Evolutionary conservation across 2,888 invertebrate genomes (phyloP).

Genomic region (Thalpophila matura): DNA sequence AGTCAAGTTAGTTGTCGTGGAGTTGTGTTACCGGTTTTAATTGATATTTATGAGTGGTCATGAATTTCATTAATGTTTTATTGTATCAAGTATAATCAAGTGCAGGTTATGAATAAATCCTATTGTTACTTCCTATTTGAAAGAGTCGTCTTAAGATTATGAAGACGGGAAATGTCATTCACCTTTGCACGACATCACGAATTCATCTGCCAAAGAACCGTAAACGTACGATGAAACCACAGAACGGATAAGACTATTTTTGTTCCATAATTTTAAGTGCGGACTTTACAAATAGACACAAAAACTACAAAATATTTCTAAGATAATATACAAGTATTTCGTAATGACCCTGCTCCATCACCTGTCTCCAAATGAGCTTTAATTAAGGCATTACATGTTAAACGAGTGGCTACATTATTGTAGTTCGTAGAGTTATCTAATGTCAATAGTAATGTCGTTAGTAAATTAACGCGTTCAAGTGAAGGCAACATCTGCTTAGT

Average conservation of each 20-base stretch:
- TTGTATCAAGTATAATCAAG: background rate
- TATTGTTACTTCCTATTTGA: background rate
- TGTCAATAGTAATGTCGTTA: no score
- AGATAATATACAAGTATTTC: no score
- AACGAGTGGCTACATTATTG: no score
- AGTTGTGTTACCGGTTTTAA: slow-evolving; percentile 22
- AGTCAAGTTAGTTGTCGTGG: slow-evolving; percentile 10
- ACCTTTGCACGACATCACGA: background rate
- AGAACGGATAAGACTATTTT: background rate
- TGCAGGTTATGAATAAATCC: background rate
- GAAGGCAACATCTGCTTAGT: no score
- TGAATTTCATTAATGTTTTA: background rate
- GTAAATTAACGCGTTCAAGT: no score
- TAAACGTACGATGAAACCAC: background rate
- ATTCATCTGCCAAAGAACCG: background rate
- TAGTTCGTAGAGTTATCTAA: no score
- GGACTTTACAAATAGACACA: no score
- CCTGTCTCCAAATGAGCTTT: no score
- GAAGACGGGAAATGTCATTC: background rate
- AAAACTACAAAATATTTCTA: no score
- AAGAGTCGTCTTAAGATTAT: background rate
- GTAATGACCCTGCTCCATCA: no score
- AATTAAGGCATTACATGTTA: no score
- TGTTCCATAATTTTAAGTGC: background rate
- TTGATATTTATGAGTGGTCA: slow-evolving; percentile 16